Base-by-base conservation (phyloP, 2,888 invertebrate species). In the Pammene aurita region DNA sequence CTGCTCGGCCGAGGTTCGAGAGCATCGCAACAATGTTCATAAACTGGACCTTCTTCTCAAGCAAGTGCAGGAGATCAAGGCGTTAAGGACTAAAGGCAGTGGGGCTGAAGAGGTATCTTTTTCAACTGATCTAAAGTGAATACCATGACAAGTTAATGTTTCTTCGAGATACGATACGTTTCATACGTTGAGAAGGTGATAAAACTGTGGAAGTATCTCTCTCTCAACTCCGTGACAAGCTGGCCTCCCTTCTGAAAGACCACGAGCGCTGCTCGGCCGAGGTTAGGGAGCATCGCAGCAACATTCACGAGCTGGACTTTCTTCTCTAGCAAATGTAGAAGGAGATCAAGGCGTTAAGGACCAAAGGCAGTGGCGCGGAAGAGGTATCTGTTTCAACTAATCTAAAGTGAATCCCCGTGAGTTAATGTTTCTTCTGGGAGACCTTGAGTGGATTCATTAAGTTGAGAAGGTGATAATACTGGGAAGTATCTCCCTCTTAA, bases 251-350 rank as follows among this genome's bases (percentile, higher is more conserved):
- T 0, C 80, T 95, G 10, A 88, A 92, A 14, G 93, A 94, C 52
- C 93, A 95, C 72, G 92, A 94, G 67, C 90, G 90, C 48, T 93
- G 93, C 71, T 84, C 92, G 0, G 80, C 89, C 0, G 91, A 92
- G 71, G 94, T 94, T 11, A 84, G 86, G 16, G 86, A 87, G 11
- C 93, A 94, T 71, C 86, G 90, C 7, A 83, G 86, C 7, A 93
- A 88, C 70, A 93, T 93, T 71, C 82, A 75, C 55, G 94, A 94
- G 75, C 80, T 94, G 65, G 84, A 94, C 74, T 93, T 93, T 73
- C 87, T 94, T 35, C 85, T 94, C 46, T 85, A 87, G 64, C 94
- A 94, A 79, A 94, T 94, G 0, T 90, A 93, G 78, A 92, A 88
- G 77, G 93, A 93, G 72, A 92, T 90, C 58, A 90, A 91, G 64